These are phyloP conservation scores for Campylomormyrus tamandua DNA, from an alignment of 2,113 vertebrate genomes.

Conservation along the genomic window DNA sequence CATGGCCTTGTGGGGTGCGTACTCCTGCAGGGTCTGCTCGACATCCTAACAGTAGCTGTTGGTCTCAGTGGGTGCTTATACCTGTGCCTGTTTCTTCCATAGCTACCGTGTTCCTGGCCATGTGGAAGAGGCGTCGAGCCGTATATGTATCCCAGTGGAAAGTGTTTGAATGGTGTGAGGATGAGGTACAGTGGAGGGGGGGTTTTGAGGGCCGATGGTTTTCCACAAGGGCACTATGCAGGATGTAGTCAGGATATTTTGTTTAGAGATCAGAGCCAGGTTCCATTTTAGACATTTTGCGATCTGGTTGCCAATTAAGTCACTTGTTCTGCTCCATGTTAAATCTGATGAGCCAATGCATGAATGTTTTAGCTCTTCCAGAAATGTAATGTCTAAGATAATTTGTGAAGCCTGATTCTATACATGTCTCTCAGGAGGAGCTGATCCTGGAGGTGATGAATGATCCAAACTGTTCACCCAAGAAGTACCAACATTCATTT, in stretches of 20 bases:
- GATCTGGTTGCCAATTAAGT: neutral
- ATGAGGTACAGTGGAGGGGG: constrained; percentile 64
- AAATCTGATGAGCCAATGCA: neutral
- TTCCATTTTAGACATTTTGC: neutral
- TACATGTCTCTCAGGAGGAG: neutral
- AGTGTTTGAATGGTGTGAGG: constrained; percentile 77
- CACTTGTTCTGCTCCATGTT: neutral
- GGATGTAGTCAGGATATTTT: neutral
- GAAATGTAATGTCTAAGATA: neutral
- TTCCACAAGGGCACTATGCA: neutral
- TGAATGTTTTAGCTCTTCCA: neutral
- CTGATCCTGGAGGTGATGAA: constrained; percentile 72
- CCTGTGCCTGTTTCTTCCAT: constrained; percentile 16
- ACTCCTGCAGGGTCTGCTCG: neutral
- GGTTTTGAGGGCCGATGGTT: neutral
- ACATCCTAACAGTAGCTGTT: neutral
- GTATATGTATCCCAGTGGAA: constrained; percentile 66
- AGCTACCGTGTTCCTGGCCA: constrained; percentile 87
- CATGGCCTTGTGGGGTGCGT: constrained; percentile 93
- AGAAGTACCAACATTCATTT: constrained; percentile 68
- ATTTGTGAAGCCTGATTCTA: neutral
- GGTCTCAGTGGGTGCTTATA: neutral
- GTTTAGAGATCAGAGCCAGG: neutral
- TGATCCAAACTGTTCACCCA: constrained; percentile 42
- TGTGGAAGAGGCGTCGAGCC: constrained; percentile 81